Evolutionary conservation across 2,888 invertebrate genomes (phyloP).

Genomic region (Perithous albicinctus): DNA sequence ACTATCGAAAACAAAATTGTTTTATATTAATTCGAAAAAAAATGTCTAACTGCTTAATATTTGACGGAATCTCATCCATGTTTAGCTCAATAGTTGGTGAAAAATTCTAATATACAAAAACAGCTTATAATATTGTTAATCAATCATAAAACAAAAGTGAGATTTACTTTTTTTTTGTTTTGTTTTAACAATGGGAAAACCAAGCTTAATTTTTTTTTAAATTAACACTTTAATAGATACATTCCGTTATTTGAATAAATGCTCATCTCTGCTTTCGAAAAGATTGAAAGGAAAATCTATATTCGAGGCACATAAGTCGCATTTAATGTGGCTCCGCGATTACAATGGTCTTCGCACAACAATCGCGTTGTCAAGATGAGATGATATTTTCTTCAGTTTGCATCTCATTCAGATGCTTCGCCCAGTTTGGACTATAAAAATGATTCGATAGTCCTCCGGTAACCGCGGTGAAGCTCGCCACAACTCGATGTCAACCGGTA

Average conservation of each 20-base stretch:
- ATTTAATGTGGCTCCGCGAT: slow-evolving; percentile 6
- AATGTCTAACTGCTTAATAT: too few species aligned
- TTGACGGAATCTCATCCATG: too few species aligned
- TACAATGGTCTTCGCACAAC: slow-evolving; percentile 4
- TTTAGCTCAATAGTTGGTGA: too few species aligned
- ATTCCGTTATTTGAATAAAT: slow-evolving; percentile 29
- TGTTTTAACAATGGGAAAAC: too few species aligned
- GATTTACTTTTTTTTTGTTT: too few species aligned
- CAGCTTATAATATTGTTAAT: too few species aligned
- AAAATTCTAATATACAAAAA: too few species aligned
- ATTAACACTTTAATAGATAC: background rate
- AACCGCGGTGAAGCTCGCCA: slow-evolving; percentile 5
- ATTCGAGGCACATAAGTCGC: slow-evolving; percentile 25
- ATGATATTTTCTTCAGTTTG: slow-evolving; percentile 22
- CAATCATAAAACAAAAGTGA: too few species aligned
- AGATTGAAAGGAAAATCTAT: slow-evolving; percentile 35
- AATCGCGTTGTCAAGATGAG: slow-evolving; percentile 24
- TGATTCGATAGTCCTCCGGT: slow-evolving; percentile 11
- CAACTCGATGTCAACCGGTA: slow-evolving; percentile 22
- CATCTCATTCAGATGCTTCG: slow-evolving; percentile 30
- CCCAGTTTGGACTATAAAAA: slow-evolving; percentile 14
- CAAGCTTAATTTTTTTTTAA: too few species aligned
- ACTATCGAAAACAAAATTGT: too few species aligned
- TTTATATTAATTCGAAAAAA: too few species aligned
- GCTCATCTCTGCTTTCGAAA: slow-evolving; percentile 23